A percentile compares a stretch with the other conserved stretches of the same genome.
These are phyloP conservation scores for Shargacucullia verbasci DNA, from an alignment of 2,888 invertebrate species.

Conservation along the genomic window DNA sequence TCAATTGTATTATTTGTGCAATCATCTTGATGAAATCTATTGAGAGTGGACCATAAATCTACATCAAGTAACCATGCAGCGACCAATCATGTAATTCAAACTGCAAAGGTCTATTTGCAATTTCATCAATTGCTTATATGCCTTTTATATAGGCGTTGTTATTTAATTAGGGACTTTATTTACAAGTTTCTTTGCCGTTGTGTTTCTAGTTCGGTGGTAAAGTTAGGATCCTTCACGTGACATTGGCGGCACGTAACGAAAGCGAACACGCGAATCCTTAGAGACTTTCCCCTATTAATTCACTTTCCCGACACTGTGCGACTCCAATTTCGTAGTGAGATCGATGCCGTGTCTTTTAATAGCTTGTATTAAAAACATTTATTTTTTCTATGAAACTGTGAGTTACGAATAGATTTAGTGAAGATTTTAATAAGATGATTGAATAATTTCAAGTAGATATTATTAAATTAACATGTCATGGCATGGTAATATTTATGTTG, in stretches of 20 bases:
- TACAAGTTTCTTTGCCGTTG: slow-evolving; percentile 13
- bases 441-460: too few species aligned
- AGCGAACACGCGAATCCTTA: slow-evolving; percentile 79
- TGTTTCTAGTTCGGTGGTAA: slow-evolving; percentile 14
- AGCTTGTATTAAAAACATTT: slow-evolving; percentile 37
- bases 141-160: slow-evolving; percentile 65
- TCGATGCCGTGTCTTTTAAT: slow-evolving; percentile 36
- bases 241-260: slow-evolving; percentile 72
- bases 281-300: slow-evolving; percentile 86
- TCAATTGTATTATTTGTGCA: slow-evolving; percentile 65
- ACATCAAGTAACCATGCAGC: slow-evolving; percentile 80
- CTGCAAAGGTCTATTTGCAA: slow-evolving; percentile 81
- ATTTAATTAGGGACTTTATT: slow-evolving; percentile 66
- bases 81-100: slow-evolving; percentile 83
- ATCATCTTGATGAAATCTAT: slow-evolving; percentile 70
- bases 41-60: slow-evolving; percentile 80
- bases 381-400: slow-evolving; percentile 15
- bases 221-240: slow-evolving; percentile 57
- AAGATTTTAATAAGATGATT: not conserved
- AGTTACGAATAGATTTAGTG: slow-evolving; percentile 4
- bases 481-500: not conserved
- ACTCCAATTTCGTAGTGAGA: slow-evolving; percentile 49
- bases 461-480: not conserved
- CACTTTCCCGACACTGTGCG: slow-evolving; percentile 78
- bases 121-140: slow-evolving; percentile 70